Conservation (phyloP, 2,797 vertebrate species). For the Macropus fuliginosus region DNA sequence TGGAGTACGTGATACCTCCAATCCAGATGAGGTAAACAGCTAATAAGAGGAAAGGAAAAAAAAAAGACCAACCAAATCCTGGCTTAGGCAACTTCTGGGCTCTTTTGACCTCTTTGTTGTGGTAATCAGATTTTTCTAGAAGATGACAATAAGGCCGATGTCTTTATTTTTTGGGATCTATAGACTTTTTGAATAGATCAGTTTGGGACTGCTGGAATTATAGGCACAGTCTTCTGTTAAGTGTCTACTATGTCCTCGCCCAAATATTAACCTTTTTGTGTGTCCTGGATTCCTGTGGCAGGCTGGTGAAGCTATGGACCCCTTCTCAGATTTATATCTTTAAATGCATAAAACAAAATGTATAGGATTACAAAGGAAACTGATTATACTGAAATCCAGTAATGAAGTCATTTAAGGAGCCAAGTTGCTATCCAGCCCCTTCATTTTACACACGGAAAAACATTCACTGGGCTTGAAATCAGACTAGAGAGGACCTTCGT, state of each 20-base stretch:
- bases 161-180: neutral
- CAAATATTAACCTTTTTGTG: neutral
- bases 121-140: neutral
- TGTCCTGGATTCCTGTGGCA: neutral
- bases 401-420: neutral
- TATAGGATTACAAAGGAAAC: neutral
- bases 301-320: neutral
- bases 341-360: neutral
- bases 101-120: neutral
- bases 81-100: neutral
- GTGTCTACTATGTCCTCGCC: neutral
- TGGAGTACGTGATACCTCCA: neutral
- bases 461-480: neutral
- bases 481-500: neutral
- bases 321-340: neutral
- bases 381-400: neutral
- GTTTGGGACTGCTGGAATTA: neutral
- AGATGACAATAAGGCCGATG: neutral
- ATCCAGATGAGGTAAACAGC: neutral
- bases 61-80: neutral
- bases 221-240: neutral
- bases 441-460: neutral
- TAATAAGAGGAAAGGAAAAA: neutral
- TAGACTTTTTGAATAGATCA: neutral
- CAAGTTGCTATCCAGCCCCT: neutral